Evolutionary conservation across 2,797 vertebrate species (phyloP).

Genomic region (Parotocinclus haroldoi): DNA sequence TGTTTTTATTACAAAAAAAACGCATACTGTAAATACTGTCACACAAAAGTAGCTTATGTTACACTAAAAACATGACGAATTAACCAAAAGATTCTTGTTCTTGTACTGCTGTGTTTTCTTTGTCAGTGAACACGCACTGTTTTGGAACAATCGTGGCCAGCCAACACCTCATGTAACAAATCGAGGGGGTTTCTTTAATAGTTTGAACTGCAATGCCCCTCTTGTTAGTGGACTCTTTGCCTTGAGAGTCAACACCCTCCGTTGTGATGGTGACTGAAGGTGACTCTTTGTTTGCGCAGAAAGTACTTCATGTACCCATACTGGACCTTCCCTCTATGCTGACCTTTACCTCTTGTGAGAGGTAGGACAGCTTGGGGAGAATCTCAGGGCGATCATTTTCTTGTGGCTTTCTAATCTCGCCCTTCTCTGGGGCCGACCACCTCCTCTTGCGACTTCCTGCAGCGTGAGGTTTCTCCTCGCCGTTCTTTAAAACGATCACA

Average conservation of each 20-base stretch:
- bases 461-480: constrained; percentile 39
- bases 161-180: constrained; percentile 7
- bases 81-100: constrained; percentile 55
- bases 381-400: constrained; percentile 89
- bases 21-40: constrained; percentile 86
- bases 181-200: neutral
- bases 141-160: constrained; percentile 12
- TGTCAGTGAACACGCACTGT: constrained; percentile 17
- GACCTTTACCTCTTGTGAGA: constrained; percentile 98
- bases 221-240: constrained; percentile 1
- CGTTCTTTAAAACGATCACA: constrained; percentile 29
- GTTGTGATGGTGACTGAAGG: neutral
- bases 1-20: constrained; percentile 57
- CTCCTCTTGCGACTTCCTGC: constrained; percentile 87
- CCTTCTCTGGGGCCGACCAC: constrained; percentile 96
- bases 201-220: constrained; percentile 7
- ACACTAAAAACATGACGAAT: constrained; percentile 71
- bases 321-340: constrained; percentile 98
- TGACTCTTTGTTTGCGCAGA: constrained; percentile 38
- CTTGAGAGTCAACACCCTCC: neutral
- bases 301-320: constrained; percentile 81
- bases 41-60: constrained; percentile 86
- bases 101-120: constrained; percentile 55
- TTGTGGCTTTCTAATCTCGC: constrained; percentile 83
- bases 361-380: constrained; percentile 94